Percentiles rank a stretch among this genome's conserved stretches.
Evolutionary conservation across 2,113 vertebrate species (phyloP).

Genomic region (Meles meles): DNA sequence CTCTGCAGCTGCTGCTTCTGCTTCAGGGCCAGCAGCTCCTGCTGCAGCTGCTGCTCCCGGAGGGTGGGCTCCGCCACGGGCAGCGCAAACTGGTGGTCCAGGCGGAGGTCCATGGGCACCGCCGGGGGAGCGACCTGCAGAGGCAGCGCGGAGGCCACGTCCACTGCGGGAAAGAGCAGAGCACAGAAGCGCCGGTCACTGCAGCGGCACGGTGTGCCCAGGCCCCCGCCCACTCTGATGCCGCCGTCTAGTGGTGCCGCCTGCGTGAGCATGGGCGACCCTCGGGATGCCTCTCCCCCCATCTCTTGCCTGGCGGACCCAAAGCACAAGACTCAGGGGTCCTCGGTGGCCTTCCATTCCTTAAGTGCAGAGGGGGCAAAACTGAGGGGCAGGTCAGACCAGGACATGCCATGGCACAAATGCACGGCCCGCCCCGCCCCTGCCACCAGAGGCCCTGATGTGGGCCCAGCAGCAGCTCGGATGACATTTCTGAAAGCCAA

Average conservation of each 20-base stretch:
- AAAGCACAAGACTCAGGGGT: background rate
- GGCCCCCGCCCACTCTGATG: fast-evolving
- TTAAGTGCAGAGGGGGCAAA: background rate
- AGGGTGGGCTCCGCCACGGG: slow-evolving; percentile 83
- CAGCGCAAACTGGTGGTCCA: slow-evolving; percentile 93
- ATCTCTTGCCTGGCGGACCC: background rate
- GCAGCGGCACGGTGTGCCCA: fast-evolving
- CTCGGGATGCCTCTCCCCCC: background rate
- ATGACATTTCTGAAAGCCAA: background rate
- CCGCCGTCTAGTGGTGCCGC: fast-evolving
- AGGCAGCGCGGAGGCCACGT: slow-evolving; percentile 92
- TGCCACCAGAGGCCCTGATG: fast-evolving
- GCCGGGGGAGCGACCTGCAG: slow-evolving; percentile 89
- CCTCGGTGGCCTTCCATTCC: fast-evolving
- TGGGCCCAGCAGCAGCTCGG: background rate
- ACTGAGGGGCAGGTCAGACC: background rate
- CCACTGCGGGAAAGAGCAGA: slow-evolving; percentile 82
- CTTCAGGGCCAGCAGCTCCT: slow-evolving; percentile 95
- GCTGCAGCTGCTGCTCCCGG: slow-evolving; percentile 95
- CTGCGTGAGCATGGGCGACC: fast-evolving
- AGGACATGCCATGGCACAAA: fast-evolving
- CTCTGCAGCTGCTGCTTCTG: slow-evolving; percentile 99
- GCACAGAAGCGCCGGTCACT: background rate
- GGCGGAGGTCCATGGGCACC: slow-evolving; percentile 95
- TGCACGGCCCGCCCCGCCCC: background rate